Base-by-base conservation (phyloP, 2,797 vertebrate genomes). In the Notolepis coatsorum region DNA sequence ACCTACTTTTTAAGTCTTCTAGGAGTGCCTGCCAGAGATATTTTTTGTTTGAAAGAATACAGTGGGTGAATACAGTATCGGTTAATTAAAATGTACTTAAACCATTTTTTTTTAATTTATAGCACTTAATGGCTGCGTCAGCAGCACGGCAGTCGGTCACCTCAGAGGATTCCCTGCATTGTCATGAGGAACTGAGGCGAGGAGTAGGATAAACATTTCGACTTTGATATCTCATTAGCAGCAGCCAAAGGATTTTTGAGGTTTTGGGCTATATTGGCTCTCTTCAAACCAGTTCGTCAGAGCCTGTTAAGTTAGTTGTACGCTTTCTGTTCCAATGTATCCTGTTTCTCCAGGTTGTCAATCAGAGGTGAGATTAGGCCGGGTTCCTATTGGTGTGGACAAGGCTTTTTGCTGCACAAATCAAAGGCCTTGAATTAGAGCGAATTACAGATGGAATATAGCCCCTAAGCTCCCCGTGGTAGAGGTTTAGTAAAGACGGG, bases 1-100 rank as follows among this genome's bases (percentile, higher is more conserved):
- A 93, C 92, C 91, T 93, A 93, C 89, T 92, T 93, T 90, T 77
- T 69, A 79, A 75, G 70, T 88, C 88, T 89, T 91, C 74, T 39
- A 86, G 79, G 87, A 89, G 86, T 85, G 87, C 85, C 87, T 85
- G 87, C 85, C 87, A 86, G 82, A 84, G 60, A 82, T 72, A 86
- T n/a, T 81, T 81, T 85, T 73, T 81, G 61, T 90, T 85, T 87
- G 73, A 73, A 78, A 82, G 71, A 83, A 86, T 85, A 69, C 77
- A 71, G 70, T 77, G 75, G 78, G 75, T 91, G 88, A 90, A 91
- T 88, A 77, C 12, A n/a, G n/a, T 37, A 53, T 77, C 85, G 82
- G 80, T 86, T 73, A 81, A 88, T 89, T 87, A 83, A 88, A 88
- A 85, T 81, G 53, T 66, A 85, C 75, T 86, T 84, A 84, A 84